A percentile compares a stretch with the other conserved stretches of the same genome.
Evolutionary conservation across 2,888 invertebrate genomes (phyloP).

Genomic region (Tyria jacobaeae): DNA sequence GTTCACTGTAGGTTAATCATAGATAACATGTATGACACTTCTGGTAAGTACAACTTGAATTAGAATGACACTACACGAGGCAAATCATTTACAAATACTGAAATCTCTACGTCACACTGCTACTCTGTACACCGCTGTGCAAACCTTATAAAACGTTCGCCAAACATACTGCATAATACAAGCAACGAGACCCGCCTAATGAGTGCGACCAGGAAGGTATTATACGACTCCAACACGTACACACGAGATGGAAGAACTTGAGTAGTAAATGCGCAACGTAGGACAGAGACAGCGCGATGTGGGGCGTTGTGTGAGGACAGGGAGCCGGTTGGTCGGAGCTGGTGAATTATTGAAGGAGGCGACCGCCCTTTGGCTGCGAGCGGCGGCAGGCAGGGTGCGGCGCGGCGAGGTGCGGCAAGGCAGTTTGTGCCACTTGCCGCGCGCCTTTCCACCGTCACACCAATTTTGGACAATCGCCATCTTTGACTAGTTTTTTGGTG

Average conservation of each 20-base stretch:
- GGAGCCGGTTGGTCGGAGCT: conserved; percentile 73
- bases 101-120: conserved; percentile 52
- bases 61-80: neutral
- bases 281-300: conserved; percentile 56
- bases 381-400: conserved; percentile 51
- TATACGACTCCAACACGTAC: conserved; percentile 10
- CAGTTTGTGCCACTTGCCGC: conserved; percentile 62
- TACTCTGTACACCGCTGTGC: conserved; percentile 70
- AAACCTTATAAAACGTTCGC: conserved; percentile 79
- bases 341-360: conserved; percentile 78
- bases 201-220: conserved; percentile 62
- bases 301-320: conserved; percentile 49
- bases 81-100: neutral
- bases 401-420: conserved; percentile 37
- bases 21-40: no score
- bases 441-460: conserved; percentile 79
- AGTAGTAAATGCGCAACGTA: conserved; percentile 72
- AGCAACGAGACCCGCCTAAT: conserved; percentile 71
- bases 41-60: neutral
- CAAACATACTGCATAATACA: conserved; percentile 83
- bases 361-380: conserved; percentile 80
- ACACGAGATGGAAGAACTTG: conserved; percentile 46
- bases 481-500: conserved; percentile 59
- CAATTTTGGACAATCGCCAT: conserved; percentile 69
- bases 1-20: neutral